Percentiles rank a stretch among this genome's conserved stretches.
Evolutionary conservation across 2,113 vertebrate genomes (phyloP).

Genomic region (Ptilonorhynchus violaceus): DNA sequence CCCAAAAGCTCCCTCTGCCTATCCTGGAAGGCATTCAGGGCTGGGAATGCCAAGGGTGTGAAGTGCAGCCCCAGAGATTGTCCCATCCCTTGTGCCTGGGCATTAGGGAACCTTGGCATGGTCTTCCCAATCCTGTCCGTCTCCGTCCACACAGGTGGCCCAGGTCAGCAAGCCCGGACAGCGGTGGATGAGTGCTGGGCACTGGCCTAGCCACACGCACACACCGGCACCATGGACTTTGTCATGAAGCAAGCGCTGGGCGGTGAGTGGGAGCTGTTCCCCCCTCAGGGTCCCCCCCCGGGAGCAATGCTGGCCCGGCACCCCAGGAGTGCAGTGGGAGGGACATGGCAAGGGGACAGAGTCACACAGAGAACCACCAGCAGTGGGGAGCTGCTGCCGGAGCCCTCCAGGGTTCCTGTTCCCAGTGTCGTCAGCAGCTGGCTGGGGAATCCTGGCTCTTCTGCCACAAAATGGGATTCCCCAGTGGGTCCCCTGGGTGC

Average conservation of each 20-base stretch:
- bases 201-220: background rate
- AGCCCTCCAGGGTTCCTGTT: background rate
- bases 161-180: background rate
- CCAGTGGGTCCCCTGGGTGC: conserved; percentile 23
- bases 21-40: background rate
- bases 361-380: rapidly evolving
- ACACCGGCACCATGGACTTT: conserved; percentile 56
- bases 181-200: conserved; percentile 45
- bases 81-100: background rate
- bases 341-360: background rate
- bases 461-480: background rate
- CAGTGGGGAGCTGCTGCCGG: background rate
- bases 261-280: conserved; percentile 21
- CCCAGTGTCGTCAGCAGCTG: background rate
- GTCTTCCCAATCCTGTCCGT: background rate
- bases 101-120: background rate
- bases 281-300: rapidly evolving
- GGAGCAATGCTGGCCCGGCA: background rate
- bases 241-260: conserved; percentile 66
- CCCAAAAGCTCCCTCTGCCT: background rate
- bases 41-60: background rate
- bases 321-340: background rate
- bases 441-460: conserved; percentile 29
- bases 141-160: conserved; percentile 36
- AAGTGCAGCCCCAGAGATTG: background rate